Percentiles rank a stretch among this genome's conserved stretches.
These are phyloP conservation scores for Dascyllus trimaculatus DNA, from an alignment of 2,113 vertebrate species.

Conservation along the genomic window DNA sequence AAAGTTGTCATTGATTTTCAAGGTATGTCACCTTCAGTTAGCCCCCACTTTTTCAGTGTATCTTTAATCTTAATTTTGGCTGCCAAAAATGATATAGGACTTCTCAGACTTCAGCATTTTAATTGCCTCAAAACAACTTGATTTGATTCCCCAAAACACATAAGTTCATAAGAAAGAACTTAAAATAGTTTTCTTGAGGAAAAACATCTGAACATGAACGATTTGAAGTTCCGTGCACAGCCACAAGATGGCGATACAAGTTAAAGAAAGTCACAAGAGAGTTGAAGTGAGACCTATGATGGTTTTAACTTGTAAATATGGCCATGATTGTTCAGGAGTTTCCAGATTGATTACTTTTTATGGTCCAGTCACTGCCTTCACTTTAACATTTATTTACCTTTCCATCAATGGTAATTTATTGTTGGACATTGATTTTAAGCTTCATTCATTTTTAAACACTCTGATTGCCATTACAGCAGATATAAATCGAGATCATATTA, in stretches of 20 bases:
- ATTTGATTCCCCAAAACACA: not conserved
- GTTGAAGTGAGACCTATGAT: no score
- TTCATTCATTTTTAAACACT: slow-evolving; percentile 31
- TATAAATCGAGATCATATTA: not conserved
- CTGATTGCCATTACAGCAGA: not conserved
- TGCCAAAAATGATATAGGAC: no score
- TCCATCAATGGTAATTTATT: not conserved
- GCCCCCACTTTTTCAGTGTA: no score
- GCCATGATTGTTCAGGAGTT: no score
- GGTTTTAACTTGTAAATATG: no score
- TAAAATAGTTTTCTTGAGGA: not conserved
- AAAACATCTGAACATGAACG: not conserved
- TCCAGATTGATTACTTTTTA: not conserved
- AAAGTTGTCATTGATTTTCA: no score
- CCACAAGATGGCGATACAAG: slow-evolving; percentile 58
- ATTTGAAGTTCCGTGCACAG: not conserved
- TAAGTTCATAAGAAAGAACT: not conserved
- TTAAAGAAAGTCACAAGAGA: no score
- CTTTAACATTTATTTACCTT: not conserved
- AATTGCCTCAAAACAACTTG: not conserved
- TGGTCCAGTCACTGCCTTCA: not conserved
- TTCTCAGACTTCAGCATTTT: not conserved
- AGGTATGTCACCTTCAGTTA: no score
- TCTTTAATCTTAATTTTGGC: no score
- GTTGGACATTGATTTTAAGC: not conserved